Percentiles rank a stretch among this genome's conserved stretches.
Evolutionary conservation across 2,113 vertebrate genomes (phyloP).

Genomic region (Pterophyllum scalare): DNA sequence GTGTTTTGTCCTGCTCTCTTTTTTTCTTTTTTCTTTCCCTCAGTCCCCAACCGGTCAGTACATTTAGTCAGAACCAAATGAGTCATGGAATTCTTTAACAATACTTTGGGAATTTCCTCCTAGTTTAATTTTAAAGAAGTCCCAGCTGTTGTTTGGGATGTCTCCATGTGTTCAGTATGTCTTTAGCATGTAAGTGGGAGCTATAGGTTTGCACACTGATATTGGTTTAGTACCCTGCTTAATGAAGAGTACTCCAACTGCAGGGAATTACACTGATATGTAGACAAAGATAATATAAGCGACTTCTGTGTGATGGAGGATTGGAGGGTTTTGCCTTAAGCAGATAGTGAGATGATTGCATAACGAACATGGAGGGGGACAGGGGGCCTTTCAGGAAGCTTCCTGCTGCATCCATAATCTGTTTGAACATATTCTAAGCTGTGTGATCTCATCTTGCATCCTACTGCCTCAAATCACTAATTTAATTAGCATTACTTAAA

Average conservation of each 20-base stretch:
- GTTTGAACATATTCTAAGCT: neutral
- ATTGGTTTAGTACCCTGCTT: neutral
- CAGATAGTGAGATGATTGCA: conserved; percentile 5
- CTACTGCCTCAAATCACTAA: neutral
- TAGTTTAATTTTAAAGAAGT: neutral
- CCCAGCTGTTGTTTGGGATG: neutral
- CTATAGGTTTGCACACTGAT: neutral
- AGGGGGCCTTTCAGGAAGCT: neutral
- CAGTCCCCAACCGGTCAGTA: too few relatives aligned
- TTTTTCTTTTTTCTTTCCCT: neutral
- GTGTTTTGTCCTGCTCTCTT: neutral
- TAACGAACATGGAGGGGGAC: conserved; percentile 4
- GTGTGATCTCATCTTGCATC: neutral
- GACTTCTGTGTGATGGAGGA: neutral
- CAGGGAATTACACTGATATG: neutral
- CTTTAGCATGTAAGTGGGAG: neutral
- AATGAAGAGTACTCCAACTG: neutral
- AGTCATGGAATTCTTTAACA: neutral
- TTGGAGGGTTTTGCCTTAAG: conserved; percentile 1
- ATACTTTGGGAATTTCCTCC: neutral
- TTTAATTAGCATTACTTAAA: neutral
- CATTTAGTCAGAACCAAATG: neutral
- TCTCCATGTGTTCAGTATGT: neutral
- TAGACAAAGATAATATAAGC: neutral
- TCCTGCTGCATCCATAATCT: conserved; percentile 10